Base-by-base conservation (phyloP, 2,888 invertebrate species). In the Microplitis deprimator region DNA sequence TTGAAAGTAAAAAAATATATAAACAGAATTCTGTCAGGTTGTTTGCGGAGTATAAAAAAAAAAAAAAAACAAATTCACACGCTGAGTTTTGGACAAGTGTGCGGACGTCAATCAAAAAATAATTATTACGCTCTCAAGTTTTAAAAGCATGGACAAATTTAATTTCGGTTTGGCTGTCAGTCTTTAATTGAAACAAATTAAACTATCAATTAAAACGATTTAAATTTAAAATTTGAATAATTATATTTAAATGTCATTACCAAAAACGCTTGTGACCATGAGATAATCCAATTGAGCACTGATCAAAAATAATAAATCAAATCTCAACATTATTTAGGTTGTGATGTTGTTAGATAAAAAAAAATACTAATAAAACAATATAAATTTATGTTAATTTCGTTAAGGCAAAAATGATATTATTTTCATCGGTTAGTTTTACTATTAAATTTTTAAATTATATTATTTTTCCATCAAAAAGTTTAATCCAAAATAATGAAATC, bases 301-400 rank as follows among this genome's bases (percentile, higher is more conserved):
- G 13, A 60, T 70, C 61, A 70, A 70, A 70, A 70, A 70, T 20
- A 29, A 29, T 60, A 16, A 60, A 68, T 68, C 68, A 68, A 68
- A 68, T 41, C 16, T 3, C 10, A 68, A 41, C 50, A 41, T 41
- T 68, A 68, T 68, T 68, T 41, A 41, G 20, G 41, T 41, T 68
- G 41, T 40, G 68, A 39, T 68, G 68, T 39, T 40, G 13, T 50
- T 5, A 50, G 50, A 50, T 50, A 50, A 68, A 6, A n/a, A n/a
- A 68, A 6, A 39, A 68, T 38, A 68, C 39, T 68, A 16, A 68
- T 68, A 8, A 13, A 17, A 61, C 17, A 17, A 16, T 17, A 61
- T 13, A 39, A 40, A 41, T 13, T 68, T 39, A 40, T 40, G n/a
- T 13, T 6, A 40, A 40, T 16, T 40, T 68, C 2, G 16, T 4